Conservation (phyloP, 2,888 invertebrate genomes). For the Eledona agricola region DNA sequence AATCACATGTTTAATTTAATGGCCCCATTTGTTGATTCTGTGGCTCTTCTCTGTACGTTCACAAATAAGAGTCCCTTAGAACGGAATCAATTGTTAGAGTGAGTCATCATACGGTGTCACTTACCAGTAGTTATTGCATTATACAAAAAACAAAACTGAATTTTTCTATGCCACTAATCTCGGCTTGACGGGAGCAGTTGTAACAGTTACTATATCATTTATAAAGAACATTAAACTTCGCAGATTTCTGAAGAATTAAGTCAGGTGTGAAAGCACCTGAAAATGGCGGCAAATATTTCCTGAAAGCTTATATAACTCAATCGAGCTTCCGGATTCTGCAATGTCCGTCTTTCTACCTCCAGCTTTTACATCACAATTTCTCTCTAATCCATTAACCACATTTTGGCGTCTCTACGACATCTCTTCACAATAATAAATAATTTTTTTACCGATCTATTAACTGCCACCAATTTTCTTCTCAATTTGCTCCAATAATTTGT, state of each 20-base stretch:
- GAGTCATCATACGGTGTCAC: conserved; percentile 15
- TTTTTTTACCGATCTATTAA: conserved; percentile 11
- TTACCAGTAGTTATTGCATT: too few species aligned
- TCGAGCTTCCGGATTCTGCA: conserved; percentile 7
- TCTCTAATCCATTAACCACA: conserved; percentile 18
- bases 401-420: conserved; percentile 9
- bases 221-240: conserved; percentile 15
- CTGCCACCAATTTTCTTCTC: neutral
- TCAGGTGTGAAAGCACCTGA: conserved; percentile 30
- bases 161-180: conserved; percentile 34
- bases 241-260: conserved; percentile 26
- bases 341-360: conserved; percentile 5
- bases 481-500: too few species aligned
- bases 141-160: too few species aligned
- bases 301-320: conserved; percentile 30
- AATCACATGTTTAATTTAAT: conserved; percentile 30
- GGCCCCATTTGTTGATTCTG: conserved; percentile 25
- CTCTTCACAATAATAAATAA: too few species aligned
- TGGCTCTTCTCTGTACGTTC: conserved; percentile 4
- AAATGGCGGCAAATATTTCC: conserved; percentile 22
- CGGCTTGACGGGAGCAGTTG: conserved; percentile 29
- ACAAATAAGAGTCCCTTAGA: conserved; percentile 17
- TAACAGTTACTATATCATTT: conserved; percentile 29
- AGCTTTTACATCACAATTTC: conserved; percentile 7
- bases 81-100: conserved; percentile 5